Evolutionary conservation across 2,797 vertebrate species (phyloP), one percentile per base, ranked within the genome.

Genomic region (Danio albolineatus): DNA sequence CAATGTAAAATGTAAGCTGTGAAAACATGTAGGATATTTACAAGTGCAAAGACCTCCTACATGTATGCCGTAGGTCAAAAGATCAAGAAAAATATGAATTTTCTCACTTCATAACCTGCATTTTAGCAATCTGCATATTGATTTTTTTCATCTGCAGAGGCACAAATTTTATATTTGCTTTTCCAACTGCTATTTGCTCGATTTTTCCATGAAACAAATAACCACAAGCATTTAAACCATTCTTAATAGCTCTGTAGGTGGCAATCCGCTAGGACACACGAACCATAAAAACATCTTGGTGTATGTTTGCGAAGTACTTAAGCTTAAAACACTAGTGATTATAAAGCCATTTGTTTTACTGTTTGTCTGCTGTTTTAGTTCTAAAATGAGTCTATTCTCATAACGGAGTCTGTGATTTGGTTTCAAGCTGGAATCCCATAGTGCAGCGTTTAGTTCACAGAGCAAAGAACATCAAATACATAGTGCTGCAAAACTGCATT

Each of bases 401-500:
- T 28, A 59, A 72, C 75, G 59, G 59, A 21, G 39, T 56, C 54
- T 75, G 72, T 70, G 71, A 82, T 51, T 56, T 48, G 75, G 59
- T 59, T 73, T 49, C n/a, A 67, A 72, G 59, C 49, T 90, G 78
- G 78, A 64, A 54, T 73, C 69, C 69, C 59, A 91, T 89, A 88
- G 91, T 86, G 88, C 89, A 88, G 88, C 84, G 73, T 86, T 85
- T 79, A 74, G 87, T 84, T 83, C 56, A 84, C 81, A 84, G 80
- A 90, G 85, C 77, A 87, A 91, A 89, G 87, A 60, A 69, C 82
- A 87, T 66, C 69, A 87, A 86, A 85, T 85, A 86, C 86, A 91
- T 88, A 89, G 80, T 74, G 83, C 83, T 87, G 86, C 90, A 89
- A 90, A 90, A 83, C 81, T 57, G 83, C 79, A 89, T 89, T 82